Conservation (phyloP, 2,113 vertebrate species). For the Boleophthalmus pectinirostris region DNA sequence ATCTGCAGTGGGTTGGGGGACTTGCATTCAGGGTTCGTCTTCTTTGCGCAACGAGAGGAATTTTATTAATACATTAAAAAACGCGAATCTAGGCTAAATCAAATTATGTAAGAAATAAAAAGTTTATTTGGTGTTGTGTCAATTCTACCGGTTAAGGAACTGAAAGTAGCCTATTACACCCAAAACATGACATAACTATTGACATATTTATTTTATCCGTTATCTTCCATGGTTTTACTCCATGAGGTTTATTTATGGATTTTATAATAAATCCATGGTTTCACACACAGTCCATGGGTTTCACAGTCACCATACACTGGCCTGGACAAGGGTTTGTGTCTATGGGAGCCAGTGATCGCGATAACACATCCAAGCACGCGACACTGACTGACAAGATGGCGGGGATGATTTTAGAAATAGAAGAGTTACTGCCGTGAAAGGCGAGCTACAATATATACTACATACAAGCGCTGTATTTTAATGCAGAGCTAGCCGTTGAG, state of each 20-base stretch:
- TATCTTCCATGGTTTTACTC: too few relatives aligned
- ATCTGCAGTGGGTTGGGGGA: too few relatives aligned
- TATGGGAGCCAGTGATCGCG: conserved; percentile 20
- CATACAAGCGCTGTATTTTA: conserved; percentile 26
- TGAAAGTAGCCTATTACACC: too few relatives aligned
- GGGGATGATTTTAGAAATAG: conserved; percentile 61
- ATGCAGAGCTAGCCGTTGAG: conserved; percentile 24
- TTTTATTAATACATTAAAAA: too few relatives aligned
- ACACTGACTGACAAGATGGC: conserved; percentile 76
- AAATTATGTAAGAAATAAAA: too few relatives aligned
- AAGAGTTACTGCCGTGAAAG: conserved; percentile 59
- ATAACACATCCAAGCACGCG: conserved; percentile 63
- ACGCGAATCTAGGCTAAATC: too few relatives aligned
- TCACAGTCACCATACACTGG: conserved; percentile 57
- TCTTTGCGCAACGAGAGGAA: too few relatives aligned
- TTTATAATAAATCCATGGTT: neutral
- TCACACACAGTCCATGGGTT: conserved; percentile 1
- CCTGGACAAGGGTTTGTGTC: conserved; percentile 12
- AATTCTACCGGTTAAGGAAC: too few relatives aligned
- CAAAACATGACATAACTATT: too few relatives aligned
- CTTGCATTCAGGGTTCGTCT: too few relatives aligned
- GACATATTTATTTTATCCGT: too few relatives aligned
- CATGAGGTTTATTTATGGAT: neutral
- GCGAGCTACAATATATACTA: conserved; percentile 54
- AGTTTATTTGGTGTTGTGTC: too few relatives aligned